Evolutionary conservation across 2,113 vertebrate species (phyloP).

Genomic region (Phrynosoma blainvillii): DNA sequence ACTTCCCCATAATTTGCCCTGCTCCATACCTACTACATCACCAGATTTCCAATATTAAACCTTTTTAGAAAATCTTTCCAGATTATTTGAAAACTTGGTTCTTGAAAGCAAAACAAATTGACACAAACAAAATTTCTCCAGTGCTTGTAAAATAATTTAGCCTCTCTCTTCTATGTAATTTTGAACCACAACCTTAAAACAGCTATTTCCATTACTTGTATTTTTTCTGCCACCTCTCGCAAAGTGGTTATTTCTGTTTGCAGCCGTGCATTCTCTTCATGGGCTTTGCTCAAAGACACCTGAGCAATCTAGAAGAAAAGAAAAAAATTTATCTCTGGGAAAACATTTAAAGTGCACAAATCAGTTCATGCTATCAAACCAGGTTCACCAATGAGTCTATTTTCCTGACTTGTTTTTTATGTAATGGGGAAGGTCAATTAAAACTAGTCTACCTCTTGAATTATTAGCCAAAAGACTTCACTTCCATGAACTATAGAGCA

Average conservation of each 20-base stretch:
- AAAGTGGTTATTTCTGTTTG: slow-evolving; percentile 64
- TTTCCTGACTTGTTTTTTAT: not conserved
- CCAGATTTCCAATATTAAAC: not conserved
- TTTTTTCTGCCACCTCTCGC: slow-evolving; percentile 69
- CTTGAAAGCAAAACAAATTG: not conserved
- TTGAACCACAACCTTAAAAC: not conserved
- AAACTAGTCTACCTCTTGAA: not conserved
- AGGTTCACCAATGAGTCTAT: not conserved
- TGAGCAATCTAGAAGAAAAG: slow-evolving; percentile 61
- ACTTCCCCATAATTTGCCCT: too few species aligned
- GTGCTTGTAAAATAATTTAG: too few species aligned
- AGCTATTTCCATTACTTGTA: slow-evolving; percentile 64
- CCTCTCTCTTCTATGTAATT: not conserved
- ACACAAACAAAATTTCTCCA: not conserved
- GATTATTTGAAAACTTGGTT: not conserved
- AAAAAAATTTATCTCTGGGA: not conserved
- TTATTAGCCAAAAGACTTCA: not conserved
- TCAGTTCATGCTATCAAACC: not conserved
- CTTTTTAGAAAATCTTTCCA: not conserved
- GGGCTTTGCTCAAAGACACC: slow-evolving; percentile 67
- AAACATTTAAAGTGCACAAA: not conserved
- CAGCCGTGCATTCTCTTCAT: slow-evolving; percentile 70
- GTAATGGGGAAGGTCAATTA: not conserved
- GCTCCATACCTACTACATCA: not conserved
- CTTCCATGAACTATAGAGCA: not conserved